phyloP scores from a whole-genome alignment of 2,797 vertebrate species.

The Cephalopachus bancanus region DNA sequence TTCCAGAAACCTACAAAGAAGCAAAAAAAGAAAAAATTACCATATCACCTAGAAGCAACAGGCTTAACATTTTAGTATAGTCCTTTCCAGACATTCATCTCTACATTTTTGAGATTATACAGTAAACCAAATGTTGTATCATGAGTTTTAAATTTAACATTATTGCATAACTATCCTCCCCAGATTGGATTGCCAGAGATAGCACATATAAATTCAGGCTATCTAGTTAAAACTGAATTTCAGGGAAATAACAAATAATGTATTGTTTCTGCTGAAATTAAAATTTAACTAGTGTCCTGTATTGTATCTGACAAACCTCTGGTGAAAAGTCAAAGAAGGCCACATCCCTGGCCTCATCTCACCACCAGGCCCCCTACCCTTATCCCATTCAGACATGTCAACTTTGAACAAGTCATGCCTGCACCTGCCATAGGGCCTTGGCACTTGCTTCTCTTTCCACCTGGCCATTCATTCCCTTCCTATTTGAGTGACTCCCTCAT shows the following conservation, averaged over 20 bases:
- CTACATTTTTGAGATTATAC: background rate
- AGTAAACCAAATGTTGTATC: background rate
- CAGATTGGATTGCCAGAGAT: background rate
- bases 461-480: background rate
- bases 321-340: background rate
- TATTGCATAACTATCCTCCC: background rate
- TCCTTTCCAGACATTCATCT: background rate
- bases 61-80: background rate
- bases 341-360: background rate
- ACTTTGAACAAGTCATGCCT: background rate
- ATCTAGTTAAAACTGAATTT: conserved; percentile 9
- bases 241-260: background rate
- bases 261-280: conserved; percentile 11
- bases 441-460: background rate
- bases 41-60: background rate
- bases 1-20: background rate
- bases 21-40: background rate
- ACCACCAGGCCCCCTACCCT: background rate
- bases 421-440: background rate
- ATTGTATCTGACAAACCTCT: background rate
- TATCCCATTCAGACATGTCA: background rate
- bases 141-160: background rate
- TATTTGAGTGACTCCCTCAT: background rate
- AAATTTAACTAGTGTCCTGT: background rate
- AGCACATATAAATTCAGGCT: background rate